Percentiles rank a stretch among this genome's conserved stretches.
phyloP scores from a whole-genome alignment of 2,888 invertebrate genomes.

The Elaeidobius kamerunicus region DNA sequence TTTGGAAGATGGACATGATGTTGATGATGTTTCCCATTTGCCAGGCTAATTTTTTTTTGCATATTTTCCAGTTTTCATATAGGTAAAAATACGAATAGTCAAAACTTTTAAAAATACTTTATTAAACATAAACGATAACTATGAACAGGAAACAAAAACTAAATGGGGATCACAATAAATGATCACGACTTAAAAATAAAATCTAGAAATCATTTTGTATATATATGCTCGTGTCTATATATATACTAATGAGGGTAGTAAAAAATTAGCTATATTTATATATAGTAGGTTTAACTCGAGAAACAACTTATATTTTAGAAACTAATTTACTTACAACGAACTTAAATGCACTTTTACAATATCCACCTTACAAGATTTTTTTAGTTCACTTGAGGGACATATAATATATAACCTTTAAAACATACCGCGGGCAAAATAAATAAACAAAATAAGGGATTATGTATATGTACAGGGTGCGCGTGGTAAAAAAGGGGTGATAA shows the following conservation, averaged over 20 bases:
- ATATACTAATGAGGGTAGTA: constrained; percentile 33
- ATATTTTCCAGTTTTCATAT: background rate
- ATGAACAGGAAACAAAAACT: constrained; percentile 37
- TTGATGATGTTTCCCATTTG: too few species aligned
- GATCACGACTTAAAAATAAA: constrained; percentile 29
- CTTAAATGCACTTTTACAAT: constrained; percentile 29
- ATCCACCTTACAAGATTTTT: constrained; percentile 31
- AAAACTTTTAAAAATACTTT: constrained; percentile 42
- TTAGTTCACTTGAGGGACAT: too few species aligned
- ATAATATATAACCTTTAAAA: too few species aligned
- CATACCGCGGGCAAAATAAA: too few species aligned
- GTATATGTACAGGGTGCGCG: too few species aligned
- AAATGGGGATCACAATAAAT: constrained; percentile 36
- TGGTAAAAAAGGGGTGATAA: too few species aligned
- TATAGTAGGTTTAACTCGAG: constrained; percentile 26
- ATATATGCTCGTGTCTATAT: constrained; percentile 20
- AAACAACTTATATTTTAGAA: constrained; percentile 32
- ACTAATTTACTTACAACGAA: constrained; percentile 35
- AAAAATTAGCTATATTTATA: constrained; percentile 33
- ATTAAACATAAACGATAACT: constrained; percentile 41
- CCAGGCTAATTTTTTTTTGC: too few species aligned
- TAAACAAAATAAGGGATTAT: too few species aligned
- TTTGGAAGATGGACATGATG: too few species aligned
- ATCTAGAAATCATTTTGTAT: constrained; percentile 1
- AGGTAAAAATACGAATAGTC: too few species aligned